Evolutionary conservation across 2,888 invertebrate species (phyloP), one percentile per base, ranked within the genome.

Genomic region (Cataglyphis cursor): DNA sequence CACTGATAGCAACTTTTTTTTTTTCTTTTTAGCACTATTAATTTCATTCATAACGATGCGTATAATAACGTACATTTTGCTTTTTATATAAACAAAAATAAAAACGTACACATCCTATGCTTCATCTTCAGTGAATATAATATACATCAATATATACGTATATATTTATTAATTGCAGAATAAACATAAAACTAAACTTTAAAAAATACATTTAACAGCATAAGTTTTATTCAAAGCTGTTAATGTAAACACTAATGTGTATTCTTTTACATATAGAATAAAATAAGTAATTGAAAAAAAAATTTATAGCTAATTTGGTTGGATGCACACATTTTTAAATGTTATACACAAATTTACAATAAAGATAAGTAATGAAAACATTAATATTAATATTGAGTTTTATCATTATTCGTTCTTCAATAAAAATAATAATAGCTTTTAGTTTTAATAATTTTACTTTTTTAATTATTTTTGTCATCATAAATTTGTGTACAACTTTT

Each of bases 51-150:
- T 38, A 72, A 72, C 68, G 70, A 83, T 62, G 65, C 21, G 24
- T 78, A 35, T 35, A 70, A 65, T 74, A 74, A 81, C 35, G 41
- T 75, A 61, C 61, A 72, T 38, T 59, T 35, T 78, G 61, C 15
- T 54, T 72, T 24, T 61, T 28, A 54, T 18, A 62, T 73, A 73
- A 80, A 84, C 24, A 41, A 51, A 65, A 74, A 75, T 65, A 59
- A 59, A 74, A 85, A 81, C 48, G 38, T 88, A 82, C 62, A 82
- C 76, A 65, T 82, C 68, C 81, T 62, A 73, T 68, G 64, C 35
- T 41, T 57, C 24, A 65, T 35, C 35, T 73, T 64, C 51, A 24
- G 12, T 54, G n/a, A 57, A 35, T 82, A 35, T 82, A 65, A 35
- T 64, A 21, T 18, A 62, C 12, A 59, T 73, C 31, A 35, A 35